Evolutionary conservation across 1,140 invertebrate species (phyloP).

Genomic region (Bursaphelenchus mucronatus): DNA sequence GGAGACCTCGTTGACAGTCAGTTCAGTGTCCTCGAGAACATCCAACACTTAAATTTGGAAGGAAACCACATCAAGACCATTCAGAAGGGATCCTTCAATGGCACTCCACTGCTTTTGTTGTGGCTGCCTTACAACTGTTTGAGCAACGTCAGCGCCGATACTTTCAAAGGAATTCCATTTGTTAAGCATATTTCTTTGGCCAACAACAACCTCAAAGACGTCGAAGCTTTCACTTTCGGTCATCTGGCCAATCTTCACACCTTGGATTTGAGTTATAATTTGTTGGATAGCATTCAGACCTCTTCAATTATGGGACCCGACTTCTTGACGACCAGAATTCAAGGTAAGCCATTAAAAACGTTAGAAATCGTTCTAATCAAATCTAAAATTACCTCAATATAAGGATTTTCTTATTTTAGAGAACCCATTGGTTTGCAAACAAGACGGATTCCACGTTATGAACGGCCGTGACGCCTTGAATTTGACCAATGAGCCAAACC

Average conservation of each 20-base stretch:
- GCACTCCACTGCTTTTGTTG: slow-evolving; percentile 54
- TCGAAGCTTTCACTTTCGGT: slow-evolving; percentile 54
- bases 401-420: slow-evolving; percentile 36
- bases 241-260: slow-evolving; percentile 59
- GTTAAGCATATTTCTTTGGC: slow-evolving; percentile 57
- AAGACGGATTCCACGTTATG: slow-evolving; percentile 59
- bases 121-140: slow-evolving; percentile 60
- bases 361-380: neutral
- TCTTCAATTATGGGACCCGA: slow-evolving; percentile 51
- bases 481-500: slow-evolving; percentile 56
- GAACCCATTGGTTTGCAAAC: slow-evolving; percentile 58
- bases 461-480: slow-evolving; percentile 58
- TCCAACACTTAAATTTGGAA: slow-evolving; percentile 59
- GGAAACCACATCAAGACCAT: slow-evolving; percentile 54
- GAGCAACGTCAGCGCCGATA: slow-evolving; percentile 42
- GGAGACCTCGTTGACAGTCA: slow-evolving; percentile 45
- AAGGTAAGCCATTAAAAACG: slow-evolving; percentile 35
- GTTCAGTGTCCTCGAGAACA: slow-evolving; percentile 53
- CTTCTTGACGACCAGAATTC: slow-evolving; percentile 55
- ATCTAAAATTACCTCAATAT: neutral
- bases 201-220: slow-evolving; percentile 55
- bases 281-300: slow-evolving; percentile 49
- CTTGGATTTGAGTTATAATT: slow-evolving; percentile 56
- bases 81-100: slow-evolving; percentile 54
- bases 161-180: slow-evolving; percentile 59